A percentile compares a stretch with the other conserved stretches of the same genome.
Evolutionary conservation across 2,888 invertebrate genomes (phyloP).

Genomic region (Noctua fimbriata): DNA sequence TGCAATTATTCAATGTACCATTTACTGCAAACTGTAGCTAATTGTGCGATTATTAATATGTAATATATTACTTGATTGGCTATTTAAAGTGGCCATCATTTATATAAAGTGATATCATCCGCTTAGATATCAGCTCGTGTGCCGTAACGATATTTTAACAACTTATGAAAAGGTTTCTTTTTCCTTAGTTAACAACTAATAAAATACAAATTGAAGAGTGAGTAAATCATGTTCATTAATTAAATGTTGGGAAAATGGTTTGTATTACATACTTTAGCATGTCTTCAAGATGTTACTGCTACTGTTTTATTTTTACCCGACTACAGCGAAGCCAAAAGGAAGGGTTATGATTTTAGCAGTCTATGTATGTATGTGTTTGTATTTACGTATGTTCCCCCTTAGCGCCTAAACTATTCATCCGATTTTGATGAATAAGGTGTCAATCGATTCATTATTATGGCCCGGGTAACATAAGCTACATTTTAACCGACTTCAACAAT

Average conservation of each 20-base stretch:
- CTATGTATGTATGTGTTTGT: too few species aligned
- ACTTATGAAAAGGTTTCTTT: neutral
- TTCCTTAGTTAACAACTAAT: neutral
- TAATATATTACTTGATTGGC: conserved; percentile 20
- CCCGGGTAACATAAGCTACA: too few species aligned
- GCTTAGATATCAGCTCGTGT: conserved; percentile 14
- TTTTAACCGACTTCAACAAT: too few species aligned
- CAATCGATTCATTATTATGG: too few species aligned
- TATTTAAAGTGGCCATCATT: conserved; percentile 18
- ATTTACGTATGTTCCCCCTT: too few species aligned
- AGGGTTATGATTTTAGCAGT: too few species aligned
- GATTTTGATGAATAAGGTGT: too few species aligned
- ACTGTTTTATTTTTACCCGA: neutral
- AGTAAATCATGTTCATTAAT: neutral
- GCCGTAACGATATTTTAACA: conserved; percentile 20
- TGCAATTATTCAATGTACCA: conserved; percentile 53
- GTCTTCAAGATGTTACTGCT: neutral
- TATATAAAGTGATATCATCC: conserved; percentile 20
- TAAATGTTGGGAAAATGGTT: conserved; percentile 15
- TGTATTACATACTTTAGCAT: neutral
- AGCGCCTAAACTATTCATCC: too few species aligned
- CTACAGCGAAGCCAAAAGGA: too few species aligned
- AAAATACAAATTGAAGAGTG: neutral
- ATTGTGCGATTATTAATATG: conserved; percentile 40
- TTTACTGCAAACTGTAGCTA: conserved; percentile 17